Base-by-base conservation (phyloP, 2,113 vertebrate genomes). In the Solenodon paradoxus region DNA sequence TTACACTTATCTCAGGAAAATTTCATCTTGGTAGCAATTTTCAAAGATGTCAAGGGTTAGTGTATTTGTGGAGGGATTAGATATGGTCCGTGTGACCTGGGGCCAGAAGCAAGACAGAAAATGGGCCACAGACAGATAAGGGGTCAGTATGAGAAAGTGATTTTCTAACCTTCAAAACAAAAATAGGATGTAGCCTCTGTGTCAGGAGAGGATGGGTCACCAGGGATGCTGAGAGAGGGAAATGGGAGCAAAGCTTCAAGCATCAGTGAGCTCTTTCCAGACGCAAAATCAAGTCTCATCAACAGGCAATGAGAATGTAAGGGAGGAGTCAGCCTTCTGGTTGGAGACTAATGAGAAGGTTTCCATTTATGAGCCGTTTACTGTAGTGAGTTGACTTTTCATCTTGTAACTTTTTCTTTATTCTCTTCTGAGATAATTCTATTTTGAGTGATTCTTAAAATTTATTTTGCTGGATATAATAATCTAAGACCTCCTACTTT, bases 131-230 rank as follows among this genome's bases (percentile, higher is more conserved):
- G 85, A 82, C 1, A 49, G 78, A 75, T 51, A 78, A 90, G 87
- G 59, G 71, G 64, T 35, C 80, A 72, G 16, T 19, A 42, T 35
- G 38, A 79, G 80, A 90, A 94, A 95, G 87, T 84, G 38, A 74
- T 90, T 92, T 96, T 90, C 92, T 95, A 74, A 68, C 53, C 49
- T 87, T 78, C 75, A 81, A 71, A 87, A 97, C 69, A 95, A 86
- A 96, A 84, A 72, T 90, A 84, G 55, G 59, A 61, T 63, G 7
- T 38, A 51, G 63, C 13, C 38, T 51, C 7, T 30, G 47, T 9
- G 28, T 72, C 47, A 35, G 80, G 71, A 77, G 8, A 19, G 26
- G 24, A 28, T 12, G 26, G 17, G 40, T 86, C 83, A 59, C 74
- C 16, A 6, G 57, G 64, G 69, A 38, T 90, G 75, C 81, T 80